Evolutionary conservation across 2,888 invertebrate genomes (phyloP).

Genomic region (Sussaba pulchella): DNA sequence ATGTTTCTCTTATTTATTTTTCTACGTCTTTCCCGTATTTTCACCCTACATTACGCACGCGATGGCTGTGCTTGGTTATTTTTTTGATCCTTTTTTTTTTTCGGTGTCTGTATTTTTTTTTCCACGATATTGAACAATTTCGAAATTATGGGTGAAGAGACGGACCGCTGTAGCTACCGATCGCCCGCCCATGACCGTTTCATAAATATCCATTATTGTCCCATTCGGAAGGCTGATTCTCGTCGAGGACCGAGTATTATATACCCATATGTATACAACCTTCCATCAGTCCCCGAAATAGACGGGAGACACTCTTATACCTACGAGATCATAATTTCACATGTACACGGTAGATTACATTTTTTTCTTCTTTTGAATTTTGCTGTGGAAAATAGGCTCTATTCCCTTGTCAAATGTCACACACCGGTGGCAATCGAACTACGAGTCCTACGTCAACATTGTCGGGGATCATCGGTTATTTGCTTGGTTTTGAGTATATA

Average conservation of each 20-base stretch:
- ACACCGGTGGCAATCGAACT: conserved; percentile 7
- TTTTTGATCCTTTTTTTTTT: conserved; percentile 59
- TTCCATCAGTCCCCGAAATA: background rate
- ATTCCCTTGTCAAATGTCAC: conserved; percentile 70
- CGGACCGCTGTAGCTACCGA: conserved; percentile 32
- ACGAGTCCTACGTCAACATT: conserved; percentile 58
- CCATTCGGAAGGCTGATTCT: conserved; percentile 60
- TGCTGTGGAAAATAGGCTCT: conserved; percentile 60
- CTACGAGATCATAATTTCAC: conserved; percentile 72
- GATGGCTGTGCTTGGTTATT: conserved; percentile 58
- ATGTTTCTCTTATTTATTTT: conserved; percentile 33
- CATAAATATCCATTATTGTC: conserved; percentile 79
- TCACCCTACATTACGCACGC: conserved; percentile 69
- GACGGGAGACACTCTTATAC: conserved; percentile 12
- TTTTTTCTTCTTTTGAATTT: conserved; percentile 31
- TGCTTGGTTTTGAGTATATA: conserved; percentile 26
- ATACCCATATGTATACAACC: conserved; percentile 14
- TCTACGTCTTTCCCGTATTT: conserved; percentile 54
- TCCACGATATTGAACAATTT: conserved; percentile 76
- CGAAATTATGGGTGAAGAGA: conserved; percentile 68
- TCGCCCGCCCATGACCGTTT: conserved; percentile 67
- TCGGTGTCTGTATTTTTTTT: conserved; percentile 63
- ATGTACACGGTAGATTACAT: conserved; percentile 57
- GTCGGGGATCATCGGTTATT: conserved; percentile 27
- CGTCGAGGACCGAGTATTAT: conserved; percentile 20